A percentile compares a stretch with the other conserved stretches of the same genome.
Conservation (phyloP, 2,888 invertebrate species). For the Alloscopus bannaensis region DNA sequence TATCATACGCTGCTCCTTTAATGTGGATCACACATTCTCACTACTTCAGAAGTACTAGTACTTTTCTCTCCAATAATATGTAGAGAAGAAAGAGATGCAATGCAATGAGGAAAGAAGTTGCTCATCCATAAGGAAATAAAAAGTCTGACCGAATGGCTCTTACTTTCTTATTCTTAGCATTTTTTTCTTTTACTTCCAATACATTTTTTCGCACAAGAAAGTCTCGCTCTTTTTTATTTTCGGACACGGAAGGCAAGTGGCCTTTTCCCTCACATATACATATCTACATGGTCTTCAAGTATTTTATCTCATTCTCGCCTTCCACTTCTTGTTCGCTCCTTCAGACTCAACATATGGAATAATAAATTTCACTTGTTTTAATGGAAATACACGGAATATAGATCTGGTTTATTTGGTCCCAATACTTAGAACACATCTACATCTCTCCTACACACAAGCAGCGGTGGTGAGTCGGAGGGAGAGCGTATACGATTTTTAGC, state of each 20-base stretch:
- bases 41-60: no score
- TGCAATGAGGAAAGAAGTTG: conserved; percentile 45
- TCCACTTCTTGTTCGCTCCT: conserved; percentile 21
- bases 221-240: neutral
- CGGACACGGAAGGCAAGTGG: neutral
- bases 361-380: conserved; percentile 68
- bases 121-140: conserved; percentile 57
- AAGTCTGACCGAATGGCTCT: conserved; percentile 47
- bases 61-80: no score
- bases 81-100: conserved; percentile 13
- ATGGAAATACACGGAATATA: conserved; percentile 60
- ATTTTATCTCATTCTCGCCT: conserved; percentile 45
- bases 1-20: no score
- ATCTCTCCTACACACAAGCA: neutral
- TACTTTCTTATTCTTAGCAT: conserved; percentile 44
- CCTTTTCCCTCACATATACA: neutral
- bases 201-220: conserved; percentile 31
- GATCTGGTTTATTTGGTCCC: conserved; percentile 37
- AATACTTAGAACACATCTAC: conserved; percentile 40
- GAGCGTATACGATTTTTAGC: conserved; percentile 17
- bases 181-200: conserved; percentile 17
- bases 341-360: conserved; percentile 57
- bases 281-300: conserved; percentile 23
- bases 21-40: no score
- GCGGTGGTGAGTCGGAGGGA: neutral